Evolutionary conservation across 2,888 invertebrate genomes (phyloP).

Genomic region (Pristionchus maxplancki): DNA sequence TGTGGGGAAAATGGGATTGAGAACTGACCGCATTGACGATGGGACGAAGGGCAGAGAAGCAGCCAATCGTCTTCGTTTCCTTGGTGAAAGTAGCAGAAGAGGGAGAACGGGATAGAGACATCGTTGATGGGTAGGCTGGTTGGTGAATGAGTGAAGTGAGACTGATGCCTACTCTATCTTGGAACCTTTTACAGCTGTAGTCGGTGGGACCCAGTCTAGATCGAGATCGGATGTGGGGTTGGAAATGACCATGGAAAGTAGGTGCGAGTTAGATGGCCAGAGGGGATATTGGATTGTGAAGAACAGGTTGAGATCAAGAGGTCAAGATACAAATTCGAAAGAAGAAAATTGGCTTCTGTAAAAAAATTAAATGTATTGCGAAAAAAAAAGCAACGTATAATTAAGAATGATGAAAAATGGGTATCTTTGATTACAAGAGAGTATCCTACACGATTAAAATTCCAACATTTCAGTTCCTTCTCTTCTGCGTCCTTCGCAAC

Average conservation of each 20-base stretch:
- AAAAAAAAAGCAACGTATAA: too few relatives aligned
- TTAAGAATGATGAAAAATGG: too few relatives aligned
- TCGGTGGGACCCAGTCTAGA: neutral
- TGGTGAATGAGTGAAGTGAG: neutral
- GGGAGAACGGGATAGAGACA: neutral
- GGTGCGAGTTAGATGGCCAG: neutral
- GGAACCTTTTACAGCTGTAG: neutral
- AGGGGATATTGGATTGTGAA: neutral
- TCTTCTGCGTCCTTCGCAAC: neutral
- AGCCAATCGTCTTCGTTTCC: neutral
- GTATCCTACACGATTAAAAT: neutral
- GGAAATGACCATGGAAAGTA: neutral
- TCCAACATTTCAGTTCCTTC: constrained; percentile 7
- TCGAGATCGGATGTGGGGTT: neutral
- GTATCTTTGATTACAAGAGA: too few relatives aligned
- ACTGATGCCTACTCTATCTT: neutral
- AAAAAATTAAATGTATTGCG: too few relatives aligned
- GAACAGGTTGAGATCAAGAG: neutral
- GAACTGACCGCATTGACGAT: neutral
- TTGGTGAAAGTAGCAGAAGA: neutral
- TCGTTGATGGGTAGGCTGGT: neutral
- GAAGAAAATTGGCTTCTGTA: too few relatives aligned
- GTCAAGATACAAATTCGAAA: too few relatives aligned
- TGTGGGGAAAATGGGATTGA: neutral
- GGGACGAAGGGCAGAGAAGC: neutral